Evolutionary conservation across 2,888 invertebrate species (phyloP).

Genomic region (Nineta flava): DNA sequence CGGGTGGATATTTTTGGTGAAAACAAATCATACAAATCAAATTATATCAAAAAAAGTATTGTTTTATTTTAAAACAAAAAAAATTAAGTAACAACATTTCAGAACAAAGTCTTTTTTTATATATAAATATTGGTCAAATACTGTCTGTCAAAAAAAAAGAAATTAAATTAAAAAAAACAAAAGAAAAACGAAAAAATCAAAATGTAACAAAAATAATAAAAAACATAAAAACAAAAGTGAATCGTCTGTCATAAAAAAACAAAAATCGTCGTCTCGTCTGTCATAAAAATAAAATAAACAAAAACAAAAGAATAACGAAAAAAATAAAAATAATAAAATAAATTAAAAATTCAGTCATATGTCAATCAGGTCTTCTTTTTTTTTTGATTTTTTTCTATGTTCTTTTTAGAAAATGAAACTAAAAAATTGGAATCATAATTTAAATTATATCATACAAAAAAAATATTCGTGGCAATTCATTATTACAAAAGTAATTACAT

Average conservation of each 20-base stretch:
- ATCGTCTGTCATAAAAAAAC: conserved; percentile 8
- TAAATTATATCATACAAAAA: too few relatives aligned
- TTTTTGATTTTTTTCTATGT: too few relatives aligned
- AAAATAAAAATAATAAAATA: conserved; percentile 5
- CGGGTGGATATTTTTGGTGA: background rate
- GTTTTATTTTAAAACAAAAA: background rate
- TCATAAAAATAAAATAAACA: background rate
- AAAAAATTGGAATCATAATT: too few relatives aligned
- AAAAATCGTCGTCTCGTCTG: background rate
- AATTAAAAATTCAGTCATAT: background rate
- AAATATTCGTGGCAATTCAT: too few relatives aligned
- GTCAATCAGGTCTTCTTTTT: too few relatives aligned
- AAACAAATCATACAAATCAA: background rate
- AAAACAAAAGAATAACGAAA: background rate
- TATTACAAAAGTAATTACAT: too few relatives aligned
- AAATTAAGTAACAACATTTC: background rate
- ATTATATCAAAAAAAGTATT: background rate
- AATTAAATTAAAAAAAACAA: conserved; percentile 10
- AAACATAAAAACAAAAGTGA: conserved; percentile 7
- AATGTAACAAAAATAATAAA: conserved; percentile 5
- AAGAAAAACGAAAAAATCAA: conserved; percentile 3
- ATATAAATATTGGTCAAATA: background rate
- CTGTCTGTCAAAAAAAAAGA: conserved; percentile 4
- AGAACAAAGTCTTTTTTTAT: background rate
- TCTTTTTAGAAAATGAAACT: too few relatives aligned